Conservation (phyloP, 53 echinoderm and acorn worm genomes). For the Actinopyga echinites region DNA sequence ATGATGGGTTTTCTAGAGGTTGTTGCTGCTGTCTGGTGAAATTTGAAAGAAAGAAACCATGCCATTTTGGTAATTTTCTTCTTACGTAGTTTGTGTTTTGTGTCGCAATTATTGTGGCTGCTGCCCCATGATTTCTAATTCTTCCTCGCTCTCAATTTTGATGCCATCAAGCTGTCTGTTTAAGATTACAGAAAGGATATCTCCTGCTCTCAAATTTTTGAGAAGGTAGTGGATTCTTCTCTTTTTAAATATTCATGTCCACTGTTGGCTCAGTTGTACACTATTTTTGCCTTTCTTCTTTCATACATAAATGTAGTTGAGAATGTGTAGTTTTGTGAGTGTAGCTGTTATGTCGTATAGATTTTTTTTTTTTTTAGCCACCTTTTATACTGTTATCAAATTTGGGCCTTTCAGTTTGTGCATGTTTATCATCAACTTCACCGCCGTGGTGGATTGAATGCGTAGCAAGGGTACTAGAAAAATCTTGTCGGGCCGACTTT, state of each 20-base stretch:
- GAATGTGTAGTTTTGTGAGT: conserved; percentile 29
- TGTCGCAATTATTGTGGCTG: too few relatives aligned
- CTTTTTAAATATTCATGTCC: too few relatives aligned
- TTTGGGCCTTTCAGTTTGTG: conserved; percentile 5
- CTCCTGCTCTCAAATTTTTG: too few relatives aligned
- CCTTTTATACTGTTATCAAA: not conserved
- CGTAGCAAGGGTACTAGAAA: conserved; percentile 6
- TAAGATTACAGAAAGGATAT: too few relatives aligned
- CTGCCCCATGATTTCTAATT: not conserved
- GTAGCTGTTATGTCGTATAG: not conserved
- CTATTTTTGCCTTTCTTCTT: conserved; percentile 12
- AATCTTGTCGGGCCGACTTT: conserved; percentile 8
- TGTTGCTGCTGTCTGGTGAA: too few relatives aligned
- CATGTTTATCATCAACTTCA: not conserved
- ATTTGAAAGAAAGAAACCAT: too few relatives aligned
- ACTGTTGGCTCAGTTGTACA: not conserved
- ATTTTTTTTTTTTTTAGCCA: not conserved
- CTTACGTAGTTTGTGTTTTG: too few relatives aligned
- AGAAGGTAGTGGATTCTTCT: too few relatives aligned
- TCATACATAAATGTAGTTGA: conserved; percentile 10
- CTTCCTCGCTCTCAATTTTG: not conserved
- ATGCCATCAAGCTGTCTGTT: too few relatives aligned
- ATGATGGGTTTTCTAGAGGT: too few relatives aligned
- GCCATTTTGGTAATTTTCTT: too few relatives aligned
- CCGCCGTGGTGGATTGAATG: not conserved